Evolutionary conservation across 2,797 vertebrate species (phyloP).

Genomic region (Ptychobarbus kaznakovi): DNA sequence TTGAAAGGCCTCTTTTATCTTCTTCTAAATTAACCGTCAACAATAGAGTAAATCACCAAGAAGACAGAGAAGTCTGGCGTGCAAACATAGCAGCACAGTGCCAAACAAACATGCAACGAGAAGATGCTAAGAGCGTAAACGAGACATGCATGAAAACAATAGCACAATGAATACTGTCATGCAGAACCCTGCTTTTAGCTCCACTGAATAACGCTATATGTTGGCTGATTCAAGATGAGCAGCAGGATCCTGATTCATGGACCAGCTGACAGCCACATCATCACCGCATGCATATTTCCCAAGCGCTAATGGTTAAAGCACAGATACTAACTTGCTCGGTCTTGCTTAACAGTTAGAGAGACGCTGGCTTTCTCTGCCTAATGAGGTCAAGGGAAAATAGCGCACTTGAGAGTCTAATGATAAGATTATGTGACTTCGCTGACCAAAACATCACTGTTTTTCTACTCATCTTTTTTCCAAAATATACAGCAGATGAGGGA

Average conservation of each 20-base stretch:
- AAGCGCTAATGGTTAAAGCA: slow-evolving; percentile 36
- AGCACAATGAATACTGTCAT: background rate
- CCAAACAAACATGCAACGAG: slow-evolving; percentile 44
- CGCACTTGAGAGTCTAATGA: slow-evolving; percentile 25
- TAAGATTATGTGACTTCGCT: slow-evolving; percentile 23
- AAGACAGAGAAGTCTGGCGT: slow-evolving; percentile 15
- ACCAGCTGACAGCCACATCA: slow-evolving; percentile 55
- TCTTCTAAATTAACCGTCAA: slow-evolving; percentile 55
- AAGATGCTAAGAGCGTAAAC: slow-evolving; percentile 3
- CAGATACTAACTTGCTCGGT: slow-evolving; percentile 37
- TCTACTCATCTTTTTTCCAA: slow-evolving; percentile 15
- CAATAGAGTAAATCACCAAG: slow-evolving; percentile 44
- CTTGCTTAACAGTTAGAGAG: slow-evolving; percentile 22
- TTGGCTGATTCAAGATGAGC: slow-evolving; percentile 31
- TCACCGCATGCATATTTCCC: slow-evolving; percentile 39
- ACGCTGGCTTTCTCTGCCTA: slow-evolving; percentile 22
- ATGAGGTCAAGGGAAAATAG: slow-evolving; percentile 28
- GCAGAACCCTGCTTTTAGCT: slow-evolving; percentile 14
- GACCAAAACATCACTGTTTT: slow-evolving; percentile 11
- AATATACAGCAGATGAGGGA: slow-evolving; percentile 1
- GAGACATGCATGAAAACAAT: background rate
- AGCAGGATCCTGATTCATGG: slow-evolving; percentile 45
- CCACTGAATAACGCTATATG: slow-evolving; percentile 22
- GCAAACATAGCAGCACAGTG: slow-evolving; percentile 50
- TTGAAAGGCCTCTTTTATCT: slow-evolving; percentile 57